Base-by-base conservation (phyloP, 2,888 invertebrate species). In the Cataglyphis altisquamis region DNA sequence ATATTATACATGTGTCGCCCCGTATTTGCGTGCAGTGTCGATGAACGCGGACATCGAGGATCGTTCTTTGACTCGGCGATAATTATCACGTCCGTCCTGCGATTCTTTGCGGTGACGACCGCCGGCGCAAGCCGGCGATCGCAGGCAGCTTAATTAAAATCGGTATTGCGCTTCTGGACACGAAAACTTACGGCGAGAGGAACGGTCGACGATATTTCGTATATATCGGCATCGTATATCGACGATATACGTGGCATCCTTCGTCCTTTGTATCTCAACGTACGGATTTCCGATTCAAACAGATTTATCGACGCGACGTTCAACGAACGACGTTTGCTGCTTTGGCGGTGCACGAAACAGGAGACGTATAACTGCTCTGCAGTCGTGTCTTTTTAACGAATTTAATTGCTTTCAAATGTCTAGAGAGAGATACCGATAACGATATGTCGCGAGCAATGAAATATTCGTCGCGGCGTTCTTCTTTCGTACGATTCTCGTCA, bases 21-120 rank as follows among this genome's bases (percentile, higher is more conserved):
- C 74, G 75, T 74, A 70, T 78, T 67, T 63, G 72, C 66, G n/a
- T 67, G 70, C 25, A 60, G 86, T 83, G 87, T 90, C 91, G 91
- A 92, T 92, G 84, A 86, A 87, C 86, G 80, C 81, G 87, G 78
- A 88, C 84, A 84, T 84, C 84, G 84, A 80, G 90, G 85, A 87
- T 87, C 86, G 90, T 92, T 91, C 91, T 91, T 92, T 90, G 89
- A 90, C 90, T 91, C 88, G 89, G 91, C 88, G 88, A 91, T 93
- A 93, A 94, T 94, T 93, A 92, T 91, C 87, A 91, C 89, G 92
- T 93, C 93, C 85, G 92, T 93, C 89, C 84, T 63, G 80, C 83
- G 87, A 89, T 91, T 90, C 91, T 93, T 92, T 92, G 91, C 89
- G 90, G 92, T 89, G 45, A 66, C 86, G 80, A 62, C 66, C 36